Evolutionary conservation across 2,113 vertebrate species (phyloP), one percentile per base, ranked within the genome.

Genomic region (Canis aureus): DNA sequence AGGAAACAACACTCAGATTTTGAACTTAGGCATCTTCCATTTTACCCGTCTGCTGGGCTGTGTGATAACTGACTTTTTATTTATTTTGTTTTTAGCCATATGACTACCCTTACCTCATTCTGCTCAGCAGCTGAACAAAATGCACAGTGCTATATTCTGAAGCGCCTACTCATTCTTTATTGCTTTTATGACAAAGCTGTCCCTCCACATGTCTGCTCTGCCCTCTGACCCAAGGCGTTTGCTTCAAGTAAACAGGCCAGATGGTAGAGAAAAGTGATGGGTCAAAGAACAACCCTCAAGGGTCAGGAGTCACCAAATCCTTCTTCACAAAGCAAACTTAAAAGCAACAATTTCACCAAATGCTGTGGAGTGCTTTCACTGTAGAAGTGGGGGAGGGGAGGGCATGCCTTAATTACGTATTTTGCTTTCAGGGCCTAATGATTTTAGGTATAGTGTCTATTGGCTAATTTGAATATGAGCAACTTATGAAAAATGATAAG

Each of bases 221-320:
- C 98, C 99, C 99, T 98, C 96, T 98, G 98, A 98, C 98, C 98
- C 85, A 89, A 97, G 96, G 98, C 94, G 5, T 98, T 99, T 99
- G 98, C 98, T 98, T 98, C 97, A 98, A 99, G 99, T 99, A 99
- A 99, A 99, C 98, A 98, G 97, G 98, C 98, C 99, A 99, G 99
- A 99, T 99, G 99, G 99, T 92, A 94, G 96, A 98, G 97, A 98
- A 98, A 99, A 99, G 98, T 96, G 91, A 96, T 95, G 98, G 99
- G 98, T 99, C 99, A 99, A 95, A 96, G 98, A 98, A 98, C 91
- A 98, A 81, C 85, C 86, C 98, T 98, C 64, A 3, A 95, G 93
- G 98, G 96, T 97, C 91, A 98, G 96, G 81, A 98, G 98, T 98
- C 97, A 97, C 81, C 89, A 98, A 98, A 99, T 98, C 95, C 93